Evolutionary conservation across 2,797 vertebrate species (phyloP), one percentile per base, ranked within the genome.

Genomic region (Tokudaia muenninki): DNA sequence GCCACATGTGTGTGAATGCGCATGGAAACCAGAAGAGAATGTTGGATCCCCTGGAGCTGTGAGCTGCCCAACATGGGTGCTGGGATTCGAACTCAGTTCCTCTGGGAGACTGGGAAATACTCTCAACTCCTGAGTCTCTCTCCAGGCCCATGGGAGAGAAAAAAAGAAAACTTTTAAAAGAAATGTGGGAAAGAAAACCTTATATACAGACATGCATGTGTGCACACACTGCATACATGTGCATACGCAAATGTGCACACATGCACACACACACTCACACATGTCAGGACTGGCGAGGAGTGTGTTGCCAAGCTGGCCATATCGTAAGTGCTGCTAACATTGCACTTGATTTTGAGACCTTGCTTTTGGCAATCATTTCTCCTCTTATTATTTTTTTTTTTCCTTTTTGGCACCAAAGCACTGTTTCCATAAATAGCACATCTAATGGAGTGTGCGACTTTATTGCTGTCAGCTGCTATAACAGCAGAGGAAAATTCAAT

Each of bases 401-500:
- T 83, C 90, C 87, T 84, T 97, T 96, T 97, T 97, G 87, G 96
- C 96, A 81, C 93, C 95, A 78, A 94, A 91, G 95, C 97, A 97
- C 96, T 97, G 96, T 96, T 98, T 95, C 98, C 97, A 97, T 98
- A 98, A 98, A 94, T 6, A 98, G 97, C 95, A 21, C 89, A 94
- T 97, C 97, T 98, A 98, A 98, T 98, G 98, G 97, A 97, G 95
- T 98, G 97, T 97, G 78, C 98, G 98, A 89, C 98, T 98, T 98
- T 98, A 97, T 98, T 98, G 97, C 96, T 93, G 93, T 98, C 96
- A 95, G 96, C 93, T 96, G 97, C 97, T 97, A 52, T 97, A 98
- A 97, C 87, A 81, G 96, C 86, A 94, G 92, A 97, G 96, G 97
- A 97, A 97, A 97, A 95, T 94, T 93, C 84, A 97, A 98, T 98